Evolutionary conservation across 2,113 vertebrate genomes (phyloP), one percentile per base, ranked within the genome.

Genomic region (Ameiurus melas): DNA sequence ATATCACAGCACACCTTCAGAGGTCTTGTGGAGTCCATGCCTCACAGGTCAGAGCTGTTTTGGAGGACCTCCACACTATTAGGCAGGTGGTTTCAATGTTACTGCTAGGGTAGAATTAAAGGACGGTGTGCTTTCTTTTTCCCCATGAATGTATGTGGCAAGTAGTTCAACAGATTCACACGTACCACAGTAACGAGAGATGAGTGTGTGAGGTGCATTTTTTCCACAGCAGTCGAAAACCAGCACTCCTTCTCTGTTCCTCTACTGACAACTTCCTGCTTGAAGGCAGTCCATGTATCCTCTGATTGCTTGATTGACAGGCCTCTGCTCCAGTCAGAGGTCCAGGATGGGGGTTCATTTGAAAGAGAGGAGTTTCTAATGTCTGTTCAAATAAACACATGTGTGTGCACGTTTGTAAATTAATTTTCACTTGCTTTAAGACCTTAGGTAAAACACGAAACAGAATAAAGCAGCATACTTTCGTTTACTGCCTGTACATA

Each of bases 251-350:
- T 79, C 10, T 71, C 86, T 17, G 39, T 66, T 16, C 83, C 91
- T 16, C 70, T 83, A 27, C 66, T 62, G 47, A 83, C 77, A 5
- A 47, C 55, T 8, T 93, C 93, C 88, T 91, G 93, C 86, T 92
- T 90, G 86, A 96, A 96, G 81, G 94, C 94, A 5, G 93, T 88
- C 95, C 95, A 96, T 73, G 68, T 60, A 89, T 93, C 90, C 10
- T 91, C 93, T 39, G 93, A 88, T 85, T 91, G 92, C 70, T 89
- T 91, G 86, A 89, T 89, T 3, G 92, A 84, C 88, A 73, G 62
- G 81, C 89, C 87, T 77, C 19, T 92, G 0, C 86, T 87, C 93
- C 91, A 92, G 77, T 80, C 91, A 22, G 91, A 87, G 1, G 43
- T 89, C 92, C 93, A 93, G 83, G 75, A 86, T 85, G 13, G 20